Evolutionary conservation across 2,888 invertebrate genomes (phyloP), one percentile per base, ranked within the genome.

Genomic region (Drymonia ruficornis): DNA sequence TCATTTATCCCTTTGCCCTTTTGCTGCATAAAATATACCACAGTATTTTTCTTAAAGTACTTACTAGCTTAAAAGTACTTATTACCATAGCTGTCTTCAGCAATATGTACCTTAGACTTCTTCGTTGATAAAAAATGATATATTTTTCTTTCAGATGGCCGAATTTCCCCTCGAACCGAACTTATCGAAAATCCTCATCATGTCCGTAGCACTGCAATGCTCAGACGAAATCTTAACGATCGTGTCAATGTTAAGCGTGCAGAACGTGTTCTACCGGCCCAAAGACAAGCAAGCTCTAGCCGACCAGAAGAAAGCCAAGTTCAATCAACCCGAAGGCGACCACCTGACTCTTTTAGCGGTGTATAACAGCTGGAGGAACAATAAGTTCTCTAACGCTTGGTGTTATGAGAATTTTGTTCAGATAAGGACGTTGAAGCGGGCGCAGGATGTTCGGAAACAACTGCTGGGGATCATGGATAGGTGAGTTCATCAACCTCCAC

Each of bases 381-480:
- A 99, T 82, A 99, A 99, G 89, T 99, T 99, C 86, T 98, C 98
- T 0, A 98, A 98, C 84, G 98, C 99, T 0, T 99, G 99, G 99
- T 99, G 99, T 85, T 99, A 99, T 79, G 99, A 99, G 83, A 99
- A 99, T 93, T 99, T 99, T 82, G 98, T 99, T 4, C 99, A 99
- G 92, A 98, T 99, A 34, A 92, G 99, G 19, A 99, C 99, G 0
- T 89, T 99, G 57, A 99, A 99, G 84, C 94, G 99, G 18, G 98
- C 99, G 0, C 99, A 99, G 88, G 99, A 99, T 89, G 99, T 99
- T 0, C 94, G 99, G 43, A 99, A 99, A 86, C 99, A 99, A 83
- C 91, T 99, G 78, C 91, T 99, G 28, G 99, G 99, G 0, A 99
- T 99, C 60, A 99, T 99, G 99, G 99, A 99, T 86, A 95, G 96